Percentiles rank a stretch among this genome's conserved stretches.
These are phyloP conservation scores for Thalassoma bifasciatum DNA, from an alignment of 2,113 vertebrate species.

Conservation along the genomic window DNA sequence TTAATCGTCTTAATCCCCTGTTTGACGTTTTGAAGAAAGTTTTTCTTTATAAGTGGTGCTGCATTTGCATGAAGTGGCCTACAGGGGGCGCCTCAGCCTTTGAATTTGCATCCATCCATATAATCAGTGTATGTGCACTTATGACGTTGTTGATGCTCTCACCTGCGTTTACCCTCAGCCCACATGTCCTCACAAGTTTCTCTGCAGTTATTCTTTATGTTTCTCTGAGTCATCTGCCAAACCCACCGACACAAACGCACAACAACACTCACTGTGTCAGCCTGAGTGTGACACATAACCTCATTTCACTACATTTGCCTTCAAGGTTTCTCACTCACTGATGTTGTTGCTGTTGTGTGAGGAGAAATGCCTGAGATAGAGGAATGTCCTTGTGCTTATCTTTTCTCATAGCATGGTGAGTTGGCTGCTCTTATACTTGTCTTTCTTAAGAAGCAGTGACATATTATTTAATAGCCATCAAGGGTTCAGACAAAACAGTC, in stretches of 20 bases:
- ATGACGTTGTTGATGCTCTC: not conserved
- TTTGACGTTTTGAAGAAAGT: constrained; percentile 18
- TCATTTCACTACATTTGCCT: not conserved
- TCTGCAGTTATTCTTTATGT: not conserved
- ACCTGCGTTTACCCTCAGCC: constrained; percentile 34
- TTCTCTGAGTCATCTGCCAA: constrained; percentile 1
- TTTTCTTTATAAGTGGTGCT: constrained; percentile 5
- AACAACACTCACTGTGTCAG: not conserved
- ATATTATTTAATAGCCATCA: not conserved
- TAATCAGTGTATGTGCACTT: not conserved
- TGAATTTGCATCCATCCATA: constrained; percentile 24
- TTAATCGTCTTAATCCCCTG: constrained; percentile 2
- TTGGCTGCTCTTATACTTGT: constrained; percentile 15
- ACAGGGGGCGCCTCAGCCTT: constrained; percentile 72
- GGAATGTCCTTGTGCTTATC: constrained; percentile 47
- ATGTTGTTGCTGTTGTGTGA: constrained; percentile 42
- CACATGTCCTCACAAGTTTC: constrained; percentile 28
- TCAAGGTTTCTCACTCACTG: constrained; percentile 28
- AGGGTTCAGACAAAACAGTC: too few species aligned
- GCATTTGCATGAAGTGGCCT: constrained; percentile 18
- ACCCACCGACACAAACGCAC: not conserved
- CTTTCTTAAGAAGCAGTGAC: constrained; percentile 24
- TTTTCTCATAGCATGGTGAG: not conserved
- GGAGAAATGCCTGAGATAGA: constrained; percentile 48
- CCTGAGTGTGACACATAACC: constrained; percentile 7